Evolutionary conservation across 2,113 vertebrate genomes (phyloP), one percentile per base, ranked within the genome.

Genomic region (Pteropus alecto): DNA sequence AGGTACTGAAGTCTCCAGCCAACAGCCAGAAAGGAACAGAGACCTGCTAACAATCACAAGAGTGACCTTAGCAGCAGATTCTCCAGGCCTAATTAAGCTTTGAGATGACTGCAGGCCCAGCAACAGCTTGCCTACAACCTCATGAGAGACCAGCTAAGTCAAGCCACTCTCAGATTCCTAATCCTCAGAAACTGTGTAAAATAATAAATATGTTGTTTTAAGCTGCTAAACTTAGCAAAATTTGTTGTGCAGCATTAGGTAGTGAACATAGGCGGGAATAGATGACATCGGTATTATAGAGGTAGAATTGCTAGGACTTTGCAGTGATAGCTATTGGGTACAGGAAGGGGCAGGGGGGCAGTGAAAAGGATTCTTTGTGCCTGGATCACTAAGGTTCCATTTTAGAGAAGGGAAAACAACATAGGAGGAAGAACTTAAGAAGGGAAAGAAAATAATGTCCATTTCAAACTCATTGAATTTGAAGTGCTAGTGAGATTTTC

Each of bases 401-500:
- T 88, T 92, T 67, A 82, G 38, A 82, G 56, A 93, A 61, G 19
- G 11, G 6, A 35, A 48, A 74, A 43, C 15, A 51, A n/a, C 8
- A 51, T 3, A 28, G 33, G 51, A 71, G 14, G 41, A 83, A 46
- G 38, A 88, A 82, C 14, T 88, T 91, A 7, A 30, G 12, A 10
- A 26, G 22, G 21, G 2, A 77, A 82, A 83, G 33, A 87, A 60
- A 85, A 81, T 35, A 11, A 65, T 90, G 77, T 63, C 51, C 51
- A 87, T 86, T 94, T 93, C 13, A 35, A 95, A 89, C 30, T 82
- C 46, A 77, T 15, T 73, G 16, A 81, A 88, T 71, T 56, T 71
- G 84, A 93, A 48, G n/a, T 41, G 16, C 61, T 87, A 43, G 28
- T 71, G 78, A 90, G 10, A 58, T 71, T 89, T 86, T 71, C 90